Base-by-base conservation (phyloP, 2,888 invertebrate genomes). In the Osmoderma eremita region DNA sequence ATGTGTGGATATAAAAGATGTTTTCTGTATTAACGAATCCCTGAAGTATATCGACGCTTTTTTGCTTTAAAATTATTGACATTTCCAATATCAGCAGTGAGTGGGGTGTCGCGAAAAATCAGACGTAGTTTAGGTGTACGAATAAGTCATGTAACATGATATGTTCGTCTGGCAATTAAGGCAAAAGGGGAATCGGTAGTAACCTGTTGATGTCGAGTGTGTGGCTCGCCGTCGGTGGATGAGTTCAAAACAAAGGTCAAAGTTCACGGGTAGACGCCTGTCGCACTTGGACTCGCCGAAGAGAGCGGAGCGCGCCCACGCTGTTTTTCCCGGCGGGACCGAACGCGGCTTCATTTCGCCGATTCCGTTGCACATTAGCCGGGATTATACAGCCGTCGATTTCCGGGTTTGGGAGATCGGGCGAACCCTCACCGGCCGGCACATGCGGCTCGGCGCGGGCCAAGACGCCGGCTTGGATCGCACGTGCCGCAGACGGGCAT, bases 161-260 rank as follows among this genome's bases (percentile, higher is more conserved):
- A 58, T 5, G 41, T 58, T 58, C 58, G 30, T 48, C 30, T 24
- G 36, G 36, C 58, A 61, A 61, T 61, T 61, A 61, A 18, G 12
- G n/a, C n/a, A n/a, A 17, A 48, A 61, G 13, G 41, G 41, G 17
- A 49, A 49, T 45, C 48, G 65, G 38, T 38, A 56, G 56, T 48
- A 65, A 75, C 74, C 73, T 73, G 75, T 74, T 74, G 74, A 72
- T 73, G 70, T 74, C 66, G 65, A 70, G 65, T 68, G 69, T 68
- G 42, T 30, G 72, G 72, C 70, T 72, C 72, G 70, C 70, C 74
- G 58, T 17, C 36, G 72, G 73, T 72, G 74, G 75, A 75, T 74
- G 74, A 76, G 75, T 76, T 76, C 74, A 76, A 72, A 69, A 72
- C 65, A 75, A 76, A 76, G 76, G 75, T 76, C 75, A 76, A 76